Percentiles rank a stretch among this genome's conserved stretches.
Conservation (phyloP, 1,140 invertebrate genomes). For the Anastrepha ludens region DNA sequence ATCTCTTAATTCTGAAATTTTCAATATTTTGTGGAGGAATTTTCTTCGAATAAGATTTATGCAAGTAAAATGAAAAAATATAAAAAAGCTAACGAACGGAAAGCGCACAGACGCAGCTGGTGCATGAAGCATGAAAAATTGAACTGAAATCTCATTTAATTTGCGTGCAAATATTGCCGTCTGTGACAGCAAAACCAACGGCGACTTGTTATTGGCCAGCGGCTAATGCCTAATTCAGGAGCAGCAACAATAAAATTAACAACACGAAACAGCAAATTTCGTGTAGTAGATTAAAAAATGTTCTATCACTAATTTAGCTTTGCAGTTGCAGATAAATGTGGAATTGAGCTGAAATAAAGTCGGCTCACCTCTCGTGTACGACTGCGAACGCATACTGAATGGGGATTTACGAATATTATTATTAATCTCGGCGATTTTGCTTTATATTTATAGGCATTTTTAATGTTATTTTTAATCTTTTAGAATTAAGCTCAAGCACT, state of each 20-base stretch:
- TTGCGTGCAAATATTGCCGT: constrained; percentile 1
- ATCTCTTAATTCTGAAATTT: neutral
- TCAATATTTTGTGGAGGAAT: neutral
- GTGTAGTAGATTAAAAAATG: constrained; percentile 25
- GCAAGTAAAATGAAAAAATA: neutral
- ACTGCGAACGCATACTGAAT: neutral
- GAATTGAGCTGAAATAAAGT: neutral
- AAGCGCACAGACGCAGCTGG: neutral
- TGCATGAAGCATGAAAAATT: neutral
- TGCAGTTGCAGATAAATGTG: constrained; percentile 7
- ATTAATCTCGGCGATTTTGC: neutral
- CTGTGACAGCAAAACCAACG: neutral
- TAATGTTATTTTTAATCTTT: neutral
- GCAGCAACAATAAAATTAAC: neutral
- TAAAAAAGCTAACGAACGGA: neutral
- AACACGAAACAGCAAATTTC: neutral
- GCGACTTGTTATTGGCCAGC: neutral
- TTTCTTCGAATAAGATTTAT: neutral
- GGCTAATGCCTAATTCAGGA: neutral
- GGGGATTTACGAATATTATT: constrained; percentile 16
- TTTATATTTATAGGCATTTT: neutral
- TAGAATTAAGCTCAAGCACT: too few species aligned
- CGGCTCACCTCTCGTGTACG: neutral
- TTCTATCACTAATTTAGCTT: constrained; percentile 18
- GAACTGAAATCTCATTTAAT: constrained; percentile 28